A percentile compares a stretch with the other conserved stretches of the same genome.
Conservation (phyloP, 2,797 vertebrate species). For the Apodemus agrarius region DNA sequence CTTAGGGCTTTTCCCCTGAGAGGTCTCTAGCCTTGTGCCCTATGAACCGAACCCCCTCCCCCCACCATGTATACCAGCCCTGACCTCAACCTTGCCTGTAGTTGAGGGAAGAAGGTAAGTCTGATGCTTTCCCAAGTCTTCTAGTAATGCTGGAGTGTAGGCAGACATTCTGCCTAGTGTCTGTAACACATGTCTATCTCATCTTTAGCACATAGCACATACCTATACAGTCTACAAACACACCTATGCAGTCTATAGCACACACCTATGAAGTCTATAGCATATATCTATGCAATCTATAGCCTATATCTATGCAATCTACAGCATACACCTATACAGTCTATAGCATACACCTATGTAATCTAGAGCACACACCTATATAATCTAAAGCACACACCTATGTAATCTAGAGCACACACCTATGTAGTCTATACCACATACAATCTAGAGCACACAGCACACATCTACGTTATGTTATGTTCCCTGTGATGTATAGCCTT, state of each 20-base stretch:
- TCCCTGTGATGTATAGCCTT: background rate
- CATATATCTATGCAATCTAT: too few relatives aligned
- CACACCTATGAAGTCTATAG: too few relatives aligned
- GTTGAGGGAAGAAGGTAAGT: slow-evolving; percentile 13
- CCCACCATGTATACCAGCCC: background rate
- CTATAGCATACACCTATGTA: too few relatives aligned
- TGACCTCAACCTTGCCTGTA: background rate
- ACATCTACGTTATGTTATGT: background rate
- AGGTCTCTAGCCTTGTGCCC: background rate
- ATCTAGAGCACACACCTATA: too few relatives aligned
- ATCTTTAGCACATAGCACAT: background rate
- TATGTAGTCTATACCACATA: background rate
- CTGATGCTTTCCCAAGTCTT: background rate
- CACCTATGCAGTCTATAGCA: too few relatives aligned
- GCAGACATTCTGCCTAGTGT: background rate
- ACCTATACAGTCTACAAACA: background rate
- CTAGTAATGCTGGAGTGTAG: background rate
- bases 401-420: too few relatives aligned
- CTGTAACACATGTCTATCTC: background rate
- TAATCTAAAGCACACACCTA: background rate
- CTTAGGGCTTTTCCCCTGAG: background rate
- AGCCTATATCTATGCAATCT: too few relatives aligned
- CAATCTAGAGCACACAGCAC: too few relatives aligned
- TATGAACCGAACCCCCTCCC: background rate
- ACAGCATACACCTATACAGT: too few relatives aligned